Conservation (phyloP, 2,797 vertebrate genomes). For the Lepus oiostolus region DNA sequence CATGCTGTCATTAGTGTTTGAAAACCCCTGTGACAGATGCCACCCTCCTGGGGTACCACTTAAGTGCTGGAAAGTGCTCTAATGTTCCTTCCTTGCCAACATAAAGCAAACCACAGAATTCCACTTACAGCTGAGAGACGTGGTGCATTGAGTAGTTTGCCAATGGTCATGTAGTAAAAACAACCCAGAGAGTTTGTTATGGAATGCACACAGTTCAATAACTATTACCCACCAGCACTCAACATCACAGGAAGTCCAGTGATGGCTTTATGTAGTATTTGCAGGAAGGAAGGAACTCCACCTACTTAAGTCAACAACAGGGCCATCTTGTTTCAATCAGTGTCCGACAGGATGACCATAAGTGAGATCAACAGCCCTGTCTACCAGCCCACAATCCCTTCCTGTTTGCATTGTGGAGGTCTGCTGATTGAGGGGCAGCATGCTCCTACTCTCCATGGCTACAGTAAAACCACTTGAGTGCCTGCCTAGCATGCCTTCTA, state of each 20-base stretch:
- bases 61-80: neutral
- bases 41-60: neutral
- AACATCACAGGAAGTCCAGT: neutral
- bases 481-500: neutral
- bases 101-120: neutral
- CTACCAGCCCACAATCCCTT: neutral
- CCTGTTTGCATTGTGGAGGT: neutral
- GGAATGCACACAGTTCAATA: no score
- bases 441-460: neutral
- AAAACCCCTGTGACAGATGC: neutral
- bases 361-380: constrained; percentile 33
- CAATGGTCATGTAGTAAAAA: neutral
- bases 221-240: neutral
- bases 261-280: neutral
- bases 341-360: neutral
- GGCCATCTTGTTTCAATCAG: neutral
- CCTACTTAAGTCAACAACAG: neutral
- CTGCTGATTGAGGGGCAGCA: neutral
- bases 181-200: neutral
- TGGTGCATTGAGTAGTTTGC: neutral
- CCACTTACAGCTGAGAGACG: neutral
- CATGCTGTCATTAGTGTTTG: neutral
- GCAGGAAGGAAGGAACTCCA: neutral
- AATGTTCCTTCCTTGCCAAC: neutral
- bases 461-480: neutral